Conservation (phyloP, 2,113 vertebrate species). For the Pelvicachromis taeniatus region DNA sequence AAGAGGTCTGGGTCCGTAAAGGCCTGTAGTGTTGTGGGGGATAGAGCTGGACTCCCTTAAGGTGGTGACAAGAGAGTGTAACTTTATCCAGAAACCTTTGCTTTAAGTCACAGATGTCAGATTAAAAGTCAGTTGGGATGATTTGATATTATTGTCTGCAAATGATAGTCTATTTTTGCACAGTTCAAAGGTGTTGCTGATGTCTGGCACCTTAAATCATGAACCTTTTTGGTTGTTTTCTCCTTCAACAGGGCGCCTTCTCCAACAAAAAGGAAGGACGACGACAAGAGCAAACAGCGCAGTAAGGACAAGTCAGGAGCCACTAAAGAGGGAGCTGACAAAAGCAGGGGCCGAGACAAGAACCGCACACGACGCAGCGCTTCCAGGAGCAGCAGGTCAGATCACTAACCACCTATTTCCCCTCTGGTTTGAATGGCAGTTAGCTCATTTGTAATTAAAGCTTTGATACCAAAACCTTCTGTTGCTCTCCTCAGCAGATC, state of each 20-base stretch:
- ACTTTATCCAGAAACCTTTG: background rate
- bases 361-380: constrained; percentile 82
- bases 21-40: rapidly evolving
- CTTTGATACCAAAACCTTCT: background rate
- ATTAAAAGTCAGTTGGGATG: background rate
- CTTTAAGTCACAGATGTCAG: background rate
- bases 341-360: constrained; percentile 85
- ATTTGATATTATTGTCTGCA: background rate
- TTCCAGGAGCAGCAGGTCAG: constrained; percentile 88
- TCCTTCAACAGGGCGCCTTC: constrained; percentile 82
- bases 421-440: background rate
- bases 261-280: constrained; percentile 89
- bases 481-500: background rate
- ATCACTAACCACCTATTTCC: background rate
- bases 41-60: rapidly evolving
- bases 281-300: constrained; percentile 69
- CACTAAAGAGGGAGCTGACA: constrained; percentile 80
- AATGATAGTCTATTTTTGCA: background rate
- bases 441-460: rapidly evolving
- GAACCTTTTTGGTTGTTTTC: background rate
- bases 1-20: rapidly evolving
- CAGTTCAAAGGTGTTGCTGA: background rate
- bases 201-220: background rate
- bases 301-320: constrained; percentile 76
- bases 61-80: background rate